Evolutionary conservation across 2,797 vertebrate species (phyloP), one percentile per base, ranked within the genome.

Genomic region (Sus cebifrons): DNA sequence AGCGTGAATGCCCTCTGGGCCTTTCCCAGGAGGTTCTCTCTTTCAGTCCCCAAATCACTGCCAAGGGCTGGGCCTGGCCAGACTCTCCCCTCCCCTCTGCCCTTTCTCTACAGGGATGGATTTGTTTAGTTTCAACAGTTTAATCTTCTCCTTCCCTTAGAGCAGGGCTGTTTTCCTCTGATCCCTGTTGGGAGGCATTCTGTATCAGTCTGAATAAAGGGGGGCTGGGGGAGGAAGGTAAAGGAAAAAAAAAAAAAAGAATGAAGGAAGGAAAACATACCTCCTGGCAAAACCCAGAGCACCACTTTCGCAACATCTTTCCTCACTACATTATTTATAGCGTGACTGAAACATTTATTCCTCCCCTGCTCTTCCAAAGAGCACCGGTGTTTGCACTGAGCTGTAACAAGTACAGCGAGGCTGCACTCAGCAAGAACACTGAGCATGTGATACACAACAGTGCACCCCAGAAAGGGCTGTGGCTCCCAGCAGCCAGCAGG

Each of bases 281-380:
- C 98, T 99, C 84, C 98, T 98, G 98, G 98, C 98, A 99, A 98
- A 98, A 98, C 99, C 99, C 99, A 99, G 97, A 98, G 99, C 99
- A 98, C 99, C 98, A 99, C 99, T 99, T 99, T 99, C 98, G 98
- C 99, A 98, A 98, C 98, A 98, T 98, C 98, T 94, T 98, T 96
- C 84, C 98, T 98, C 58, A 52, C 98, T 99, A 98, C 99, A 99
- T 99, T 99, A 99, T 99, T 99, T 99, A 99, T 99, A 97, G 99
- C 95, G 98, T 98, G 98, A 99, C 99, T 98, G 99, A 99, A 99
- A 99, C 99, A 99, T 99, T 99, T 99, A 99, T 99, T 99, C 98
- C 97, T 99, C 99, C 98, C 65, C 95, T 82, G 98, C 97, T 91
- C 79, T 95, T 89, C 93, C 95, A 91, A 74, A 71, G 95, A 79